phyloP scores from a whole-genome alignment of 23 tunicate genomes.

The Halocynthia aurantium region DNA sequence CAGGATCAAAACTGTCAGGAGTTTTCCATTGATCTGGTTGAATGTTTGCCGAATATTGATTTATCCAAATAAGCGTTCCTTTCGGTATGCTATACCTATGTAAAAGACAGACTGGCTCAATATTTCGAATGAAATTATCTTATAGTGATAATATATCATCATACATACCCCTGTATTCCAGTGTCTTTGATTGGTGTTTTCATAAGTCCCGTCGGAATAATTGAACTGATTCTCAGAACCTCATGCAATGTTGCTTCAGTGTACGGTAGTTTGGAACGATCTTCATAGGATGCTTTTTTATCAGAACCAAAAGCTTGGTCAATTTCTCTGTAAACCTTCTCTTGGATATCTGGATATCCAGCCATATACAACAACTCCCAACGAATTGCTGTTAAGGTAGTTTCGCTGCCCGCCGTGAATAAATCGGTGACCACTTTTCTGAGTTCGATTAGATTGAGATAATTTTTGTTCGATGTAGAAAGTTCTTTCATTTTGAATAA shows the following conservation, averaged over 20 bases:
- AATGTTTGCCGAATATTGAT: constrained; percentile 4
- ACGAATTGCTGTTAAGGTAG: constrained; percentile 10
- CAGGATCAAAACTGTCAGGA: not conserved
- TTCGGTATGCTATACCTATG: too few species aligned
- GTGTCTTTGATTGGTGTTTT: not conserved
- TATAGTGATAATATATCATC: too few species aligned
- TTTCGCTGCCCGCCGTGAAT: constrained; percentile 25
- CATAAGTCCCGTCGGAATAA: not conserved
- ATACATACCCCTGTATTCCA: not conserved
- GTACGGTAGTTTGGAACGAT: not conserved
- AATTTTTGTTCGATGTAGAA: too few species aligned
- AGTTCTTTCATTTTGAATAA: too few species aligned
- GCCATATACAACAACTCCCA: constrained; percentile 26
- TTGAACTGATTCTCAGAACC: not conserved
- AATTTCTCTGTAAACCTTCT: not conserved
- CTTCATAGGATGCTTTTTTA: not conserved
- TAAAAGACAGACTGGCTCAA: too few species aligned
- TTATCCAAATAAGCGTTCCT: not conserved
- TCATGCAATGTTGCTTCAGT: constrained; percentile 9
- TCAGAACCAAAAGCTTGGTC: not conserved
- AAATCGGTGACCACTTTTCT: not conserved
- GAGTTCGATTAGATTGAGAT: not conserved
- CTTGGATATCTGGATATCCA: constrained; percentile 23
- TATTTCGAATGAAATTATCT: too few species aligned
- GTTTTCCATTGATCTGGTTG: not conserved